phyloP scores from a whole-genome alignment of 2,113 vertebrate species.

The Anolis sagrei region DNA sequence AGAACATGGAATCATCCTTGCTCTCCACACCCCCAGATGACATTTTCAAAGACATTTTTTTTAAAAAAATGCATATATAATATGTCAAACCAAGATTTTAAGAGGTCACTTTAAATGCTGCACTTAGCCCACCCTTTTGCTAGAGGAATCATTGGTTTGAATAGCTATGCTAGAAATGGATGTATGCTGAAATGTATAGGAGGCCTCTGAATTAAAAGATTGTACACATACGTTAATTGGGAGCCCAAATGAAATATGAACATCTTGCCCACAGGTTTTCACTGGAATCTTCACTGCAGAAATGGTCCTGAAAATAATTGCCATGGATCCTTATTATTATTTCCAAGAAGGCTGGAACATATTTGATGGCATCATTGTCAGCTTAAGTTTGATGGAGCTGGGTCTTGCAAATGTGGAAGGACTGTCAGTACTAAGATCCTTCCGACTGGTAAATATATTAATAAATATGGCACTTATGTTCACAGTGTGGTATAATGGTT shows the following conservation, averaged over 20 bases:
- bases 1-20: no score
- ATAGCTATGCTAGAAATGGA: no score
- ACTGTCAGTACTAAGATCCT: slow-evolving; percentile 92
- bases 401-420: slow-evolving; percentile 82
- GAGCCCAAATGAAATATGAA: slow-evolving; percentile 20
- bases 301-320: slow-evolving; percentile 97
- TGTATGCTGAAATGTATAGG: no score
- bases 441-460: slow-evolving; percentile 88
- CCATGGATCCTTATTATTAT: slow-evolving; percentile 94
- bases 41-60: no score
- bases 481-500: background rate
- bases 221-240: background rate
- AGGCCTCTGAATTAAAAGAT: no score
- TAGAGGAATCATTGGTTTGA: no score
- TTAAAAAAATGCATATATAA: no score
- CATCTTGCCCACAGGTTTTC: slow-evolving; percentile 84
- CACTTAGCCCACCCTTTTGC: no score
- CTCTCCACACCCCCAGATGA: no score
- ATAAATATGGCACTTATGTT: slow-evolving; percentile 28
- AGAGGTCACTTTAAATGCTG: no score
- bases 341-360: slow-evolving; percentile 98
- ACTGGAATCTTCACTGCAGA: slow-evolving; percentile 96
- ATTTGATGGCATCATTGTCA: slow-evolving; percentile 95
- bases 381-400: slow-evolving; percentile 93
- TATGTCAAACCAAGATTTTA: no score